Percentiles rank a stretch among this genome's conserved stretches.
Evolutionary conservation across 1,140 invertebrate genomes (phyloP).

Genomic region (Mactra quadrangularis): DNA sequence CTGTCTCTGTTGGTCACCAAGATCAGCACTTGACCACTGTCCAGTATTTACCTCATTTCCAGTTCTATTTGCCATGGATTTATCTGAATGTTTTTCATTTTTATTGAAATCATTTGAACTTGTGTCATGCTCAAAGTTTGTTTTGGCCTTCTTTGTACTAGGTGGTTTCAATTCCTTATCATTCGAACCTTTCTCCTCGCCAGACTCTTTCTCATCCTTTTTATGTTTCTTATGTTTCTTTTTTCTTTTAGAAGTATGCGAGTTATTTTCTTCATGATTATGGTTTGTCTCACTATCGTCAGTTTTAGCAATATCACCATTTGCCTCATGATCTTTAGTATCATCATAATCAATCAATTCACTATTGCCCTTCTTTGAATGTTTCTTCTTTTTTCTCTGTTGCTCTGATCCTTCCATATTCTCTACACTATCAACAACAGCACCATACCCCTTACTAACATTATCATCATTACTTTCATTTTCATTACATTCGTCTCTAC

Average conservation of each 20-base stretch:
- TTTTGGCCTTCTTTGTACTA: not conserved
- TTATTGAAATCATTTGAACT: not conserved
- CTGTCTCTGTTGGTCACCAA: conserved; percentile 64
- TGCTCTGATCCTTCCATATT: not conserved
- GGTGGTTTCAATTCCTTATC: not conserved
- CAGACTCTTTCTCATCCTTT: not conserved
- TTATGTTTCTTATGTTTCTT: not conserved
- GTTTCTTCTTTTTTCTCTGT: conserved; percentile 10
- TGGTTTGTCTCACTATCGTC: not conserved
- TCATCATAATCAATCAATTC: not conserved
- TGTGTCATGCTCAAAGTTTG: not conserved
- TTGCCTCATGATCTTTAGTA: not conserved
- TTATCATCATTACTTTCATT: no score
- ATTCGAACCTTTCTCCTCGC: not conserved
- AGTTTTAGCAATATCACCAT: not conserved
- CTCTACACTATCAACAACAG: not conserved
- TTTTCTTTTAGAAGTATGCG: not conserved
- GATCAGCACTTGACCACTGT: conserved; percentile 65
- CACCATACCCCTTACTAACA: not conserved
- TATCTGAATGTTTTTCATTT: not conserved
- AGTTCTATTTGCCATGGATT: not conserved
- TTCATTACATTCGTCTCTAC: conserved; percentile 19
- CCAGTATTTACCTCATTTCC: conserved; percentile 14
- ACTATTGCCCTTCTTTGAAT: not conserved
- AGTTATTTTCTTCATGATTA: conserved; percentile 4